phyloP scores from a whole-genome alignment of 2,797 vertebrate species.

The Lithobates sylvaticus region DNA sequence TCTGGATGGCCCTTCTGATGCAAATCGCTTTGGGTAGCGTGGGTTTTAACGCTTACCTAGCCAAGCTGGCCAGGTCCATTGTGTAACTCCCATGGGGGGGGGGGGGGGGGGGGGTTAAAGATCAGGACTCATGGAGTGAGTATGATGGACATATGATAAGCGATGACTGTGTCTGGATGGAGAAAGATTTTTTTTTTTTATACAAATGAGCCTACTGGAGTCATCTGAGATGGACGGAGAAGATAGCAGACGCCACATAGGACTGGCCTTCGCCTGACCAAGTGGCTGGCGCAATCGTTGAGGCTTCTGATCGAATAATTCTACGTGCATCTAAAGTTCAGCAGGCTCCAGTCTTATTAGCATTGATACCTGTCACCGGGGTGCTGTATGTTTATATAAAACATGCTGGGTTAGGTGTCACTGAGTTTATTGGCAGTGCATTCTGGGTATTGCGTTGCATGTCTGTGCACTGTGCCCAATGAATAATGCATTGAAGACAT shows the following conservation, averaged over 20 bases:
- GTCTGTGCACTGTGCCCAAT: background rate
- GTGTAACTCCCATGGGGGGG: background rate
- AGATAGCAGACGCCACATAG: background rate
- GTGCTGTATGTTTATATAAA: background rate
- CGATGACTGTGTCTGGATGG: background rate
- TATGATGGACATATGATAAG: constrained; percentile 7
- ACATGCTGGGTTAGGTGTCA: constrained; percentile 9
- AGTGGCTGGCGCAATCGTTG: background rate
- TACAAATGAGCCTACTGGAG: background rate
- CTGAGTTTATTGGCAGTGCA: background rate
- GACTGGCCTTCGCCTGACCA: too few relatives aligned
- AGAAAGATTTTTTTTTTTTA: background rate
- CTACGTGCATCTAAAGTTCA: background rate
- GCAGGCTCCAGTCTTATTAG: background rate
- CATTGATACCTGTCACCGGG: background rate
- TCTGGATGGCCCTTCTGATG: constrained; percentile 17
- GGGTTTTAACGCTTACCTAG: constrained; percentile 8
- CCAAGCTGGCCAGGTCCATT: background rate
- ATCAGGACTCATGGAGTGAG: constrained; percentile 6
- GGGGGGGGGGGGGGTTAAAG: constrained; percentile 44
- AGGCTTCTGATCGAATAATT: background rate
- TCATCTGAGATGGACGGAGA: background rate
- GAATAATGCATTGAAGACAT: background rate
- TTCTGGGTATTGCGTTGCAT: constrained; percentile 18
- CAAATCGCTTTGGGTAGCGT: background rate